Evolutionary conservation across 2,113 vertebrate genomes (phyloP).

Genomic region (Aspidoscelis tigris): DNA sequence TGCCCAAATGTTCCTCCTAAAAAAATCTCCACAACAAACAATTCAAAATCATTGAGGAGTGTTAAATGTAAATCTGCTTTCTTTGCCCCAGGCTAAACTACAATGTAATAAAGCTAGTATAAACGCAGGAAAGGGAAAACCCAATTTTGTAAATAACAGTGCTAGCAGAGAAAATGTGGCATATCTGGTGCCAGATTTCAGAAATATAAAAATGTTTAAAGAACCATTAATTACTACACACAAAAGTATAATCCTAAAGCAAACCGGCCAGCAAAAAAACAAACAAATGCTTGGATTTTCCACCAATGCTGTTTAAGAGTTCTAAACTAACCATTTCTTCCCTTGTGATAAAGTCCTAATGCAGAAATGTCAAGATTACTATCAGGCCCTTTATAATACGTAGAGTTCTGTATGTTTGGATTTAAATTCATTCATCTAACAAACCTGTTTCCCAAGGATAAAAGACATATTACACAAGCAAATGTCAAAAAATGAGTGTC

Average conservation of each 20-base stretch:
- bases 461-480: slow-evolving; percentile 58
- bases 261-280: not conserved
- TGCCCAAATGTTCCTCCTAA: slow-evolving; percentile 54
- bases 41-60: slow-evolving; percentile 61
- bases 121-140: slow-evolving; percentile 15
- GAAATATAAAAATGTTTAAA: slow-evolving; percentile 24
- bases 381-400: slow-evolving; percentile 33
- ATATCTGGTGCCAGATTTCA: not conserved
- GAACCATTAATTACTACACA: not conserved
- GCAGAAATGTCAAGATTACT: slow-evolving; percentile 27
- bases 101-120: slow-evolving; percentile 45
- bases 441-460: slow-evolving; percentile 61
- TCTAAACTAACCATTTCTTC: not conserved
- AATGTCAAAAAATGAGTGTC: slow-evolving; percentile 39
- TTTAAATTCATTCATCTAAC: slow-evolving; percentile 49
- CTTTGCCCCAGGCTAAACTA: slow-evolving; percentile 54
- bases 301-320: not conserved
- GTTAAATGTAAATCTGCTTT: slow-evolving; percentile 54
- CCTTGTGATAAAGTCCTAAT: slow-evolving; percentile 31
- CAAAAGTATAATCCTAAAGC: not conserved
- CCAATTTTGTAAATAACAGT: slow-evolving; percentile 1
- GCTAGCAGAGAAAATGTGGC: not conserved
- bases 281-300: not conserved
- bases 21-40: slow-evolving; percentile 53
- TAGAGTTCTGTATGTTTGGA: no score